Evolutionary conservation across 2,888 invertebrate genomes (phyloP), one percentile per base, ranked within the genome.

Genomic region (Tyria jacobaeae): DNA sequence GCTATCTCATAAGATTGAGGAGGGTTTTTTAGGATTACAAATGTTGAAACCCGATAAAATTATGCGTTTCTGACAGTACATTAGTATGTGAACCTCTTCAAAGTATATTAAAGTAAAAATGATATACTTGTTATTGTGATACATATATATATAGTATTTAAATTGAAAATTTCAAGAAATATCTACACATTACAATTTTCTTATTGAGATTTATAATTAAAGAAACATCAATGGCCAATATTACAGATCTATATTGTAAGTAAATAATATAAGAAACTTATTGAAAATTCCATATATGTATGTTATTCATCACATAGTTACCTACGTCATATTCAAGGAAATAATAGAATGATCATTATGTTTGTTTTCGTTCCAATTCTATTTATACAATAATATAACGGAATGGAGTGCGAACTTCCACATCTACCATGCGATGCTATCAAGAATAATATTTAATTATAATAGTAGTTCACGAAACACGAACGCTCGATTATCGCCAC

Each of bases 401-500:
- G n/a, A 39, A 10, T 17, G 51, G 31, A 52, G 17, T 15, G 44
- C 39, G 27, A 34, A 48, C 48, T 37, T 48, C 39, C 47, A 61
- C 52, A 62, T 52, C 56, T 56, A 35, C 37, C 56, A 35, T 21
- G n/a, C 27, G 39, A 57, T 48, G 25, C 56, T 63, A 52, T 48
- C 44, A 25, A 37, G 31, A 44, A 51, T 55, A 59, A 60, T n/a
- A 62, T 51, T 51, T 35, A 27, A 41, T n/a, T n/a, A n/a, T n/a
- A n/a, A n/a, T n/a, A n/a, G n/a, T n/a, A n/a, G n/a, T n/a, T n/a
- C n/a, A n/a, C n/a, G 14, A 5, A 41, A 49, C 24, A 44, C 59
- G 5, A 50, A 44, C 24, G 37, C 59, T 56, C 59, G 56, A 65
- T 50, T 57, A 54, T 48, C 63, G 57, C 59, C 55, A 60, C 63